Evolutionary conservation across 2,797 vertebrate species (phyloP).

Genomic region (Acipenser oxyrinchus): DNA sequence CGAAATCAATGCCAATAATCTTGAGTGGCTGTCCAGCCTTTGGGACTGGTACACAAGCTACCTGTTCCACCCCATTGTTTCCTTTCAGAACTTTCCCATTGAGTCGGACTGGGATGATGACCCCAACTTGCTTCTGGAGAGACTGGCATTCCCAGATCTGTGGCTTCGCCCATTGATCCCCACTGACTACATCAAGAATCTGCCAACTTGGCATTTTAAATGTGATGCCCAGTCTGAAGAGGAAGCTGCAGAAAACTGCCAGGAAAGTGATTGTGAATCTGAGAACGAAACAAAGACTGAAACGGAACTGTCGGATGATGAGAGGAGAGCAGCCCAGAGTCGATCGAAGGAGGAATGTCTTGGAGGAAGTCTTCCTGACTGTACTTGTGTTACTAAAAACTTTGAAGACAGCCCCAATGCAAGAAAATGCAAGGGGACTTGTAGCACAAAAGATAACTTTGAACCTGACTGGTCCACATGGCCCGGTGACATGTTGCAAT

Average conservation of each 20-base stretch:
- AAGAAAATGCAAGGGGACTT: constrained; percentile 26
- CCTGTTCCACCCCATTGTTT: constrained; percentile 85
- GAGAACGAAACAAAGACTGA: constrained; percentile 53
- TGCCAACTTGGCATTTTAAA: constrained; percentile 82
- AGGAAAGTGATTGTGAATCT: constrained; percentile 58
- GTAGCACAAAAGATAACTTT: constrained; percentile 25
- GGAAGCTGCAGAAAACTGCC: constrained; percentile 44
- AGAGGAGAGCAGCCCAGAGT: constrained; percentile 15
- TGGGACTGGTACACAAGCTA: constrained; percentile 98
- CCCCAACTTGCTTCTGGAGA: constrained; percentile 77
- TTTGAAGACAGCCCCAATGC: constrained; percentile 20
- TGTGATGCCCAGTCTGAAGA: constrained; percentile 37
- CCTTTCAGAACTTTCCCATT: constrained; percentile 79
- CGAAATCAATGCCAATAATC: constrained; percentile 81
- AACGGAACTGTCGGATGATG: constrained; percentile 39
- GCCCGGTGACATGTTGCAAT: constrained; percentile 75
- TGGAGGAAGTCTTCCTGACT: constrained; percentile 23
- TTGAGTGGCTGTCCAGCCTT: constrained; percentile 92
- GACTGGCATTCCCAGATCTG: constrained; percentile 87
- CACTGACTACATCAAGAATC: constrained; percentile 84
- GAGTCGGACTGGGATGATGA: constrained; percentile 93
- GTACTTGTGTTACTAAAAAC: constrained; percentile 31
- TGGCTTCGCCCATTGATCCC: constrained; percentile 91
- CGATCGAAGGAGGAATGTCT: constrained; percentile 16
- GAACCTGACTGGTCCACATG: constrained; percentile 75